phyloP scores from a whole-genome alignment of 2,113 vertebrate genomes.

The Platichthys flesus region DNA sequence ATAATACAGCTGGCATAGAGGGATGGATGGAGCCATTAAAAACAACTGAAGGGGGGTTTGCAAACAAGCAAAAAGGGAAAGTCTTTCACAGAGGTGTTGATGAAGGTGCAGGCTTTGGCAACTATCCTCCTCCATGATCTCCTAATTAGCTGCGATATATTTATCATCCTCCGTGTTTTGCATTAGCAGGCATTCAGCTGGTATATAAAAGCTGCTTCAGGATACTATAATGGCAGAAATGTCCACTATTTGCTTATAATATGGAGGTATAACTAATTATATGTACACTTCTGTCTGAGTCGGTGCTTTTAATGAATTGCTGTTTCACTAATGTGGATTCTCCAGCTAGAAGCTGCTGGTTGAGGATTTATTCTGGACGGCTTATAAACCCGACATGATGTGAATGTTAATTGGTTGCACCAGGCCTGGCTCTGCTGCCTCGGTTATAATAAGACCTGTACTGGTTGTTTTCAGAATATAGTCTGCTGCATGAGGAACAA shows the following conservation, averaged over 20 bases:
- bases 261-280: slow-evolving; percentile 23
- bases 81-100: slow-evolving; percentile 12
- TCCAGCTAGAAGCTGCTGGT: slow-evolving; percentile 5
- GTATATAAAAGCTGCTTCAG: slow-evolving; percentile 2
- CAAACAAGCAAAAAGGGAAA: slow-evolving; percentile 12
- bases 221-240: slow-evolving; percentile 29
- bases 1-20: slow-evolving; percentile 15
- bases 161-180: slow-evolving; percentile 28
- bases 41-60: background rate
- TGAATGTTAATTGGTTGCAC: slow-evolving; percentile 42
- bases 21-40: slow-evolving; percentile 26
- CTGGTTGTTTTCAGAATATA: slow-evolving; percentile 1
- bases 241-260: slow-evolving; percentile 39
- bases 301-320: slow-evolving; percentile 29
- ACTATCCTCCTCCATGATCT: slow-evolving; percentile 8
- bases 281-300: slow-evolving; percentile 10
- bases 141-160: slow-evolving; percentile 35
- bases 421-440: slow-evolving; percentile 15
- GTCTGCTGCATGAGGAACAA: slow-evolving; percentile 1
- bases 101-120: slow-evolving; percentile 16
- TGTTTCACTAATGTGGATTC: slow-evolving; percentile 14
- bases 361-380: slow-evolving; percentile 22
- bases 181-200: slow-evolving; percentile 30
- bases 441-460: background rate
- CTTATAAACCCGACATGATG: slow-evolving; percentile 23